These are phyloP conservation scores for Erithacus rubecula DNA, from an alignment of 2,797 vertebrate species.

Conservation along the genomic window DNA sequence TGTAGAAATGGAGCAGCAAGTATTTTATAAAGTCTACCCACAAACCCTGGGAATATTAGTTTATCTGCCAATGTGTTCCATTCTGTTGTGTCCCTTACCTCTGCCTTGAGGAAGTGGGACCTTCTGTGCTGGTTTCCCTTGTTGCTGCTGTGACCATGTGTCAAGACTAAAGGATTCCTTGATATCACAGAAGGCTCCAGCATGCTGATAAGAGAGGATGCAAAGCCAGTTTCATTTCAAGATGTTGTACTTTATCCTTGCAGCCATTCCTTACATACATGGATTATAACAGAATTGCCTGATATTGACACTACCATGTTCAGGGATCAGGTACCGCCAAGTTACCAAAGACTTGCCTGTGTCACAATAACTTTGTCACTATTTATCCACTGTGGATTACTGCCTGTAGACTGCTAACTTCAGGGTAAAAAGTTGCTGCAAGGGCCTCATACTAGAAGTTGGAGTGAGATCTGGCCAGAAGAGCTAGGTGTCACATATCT, in stretches of 20 bases:
- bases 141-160: background rate
- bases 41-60: background rate
- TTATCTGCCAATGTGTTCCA: background rate
- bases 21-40: background rate
- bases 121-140: background rate
- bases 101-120: background rate
- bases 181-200: background rate
- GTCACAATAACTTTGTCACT: background rate
- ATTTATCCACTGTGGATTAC: background rate
- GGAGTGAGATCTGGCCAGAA: background rate
- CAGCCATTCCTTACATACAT: background rate
- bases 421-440: background rate
- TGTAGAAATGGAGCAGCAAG: background rate
- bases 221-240: background rate
- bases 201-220: background rate
- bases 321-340: background rate
- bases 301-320: background rate
- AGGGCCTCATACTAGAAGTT: background rate
- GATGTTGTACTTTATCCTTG: background rate
- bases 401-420: background rate
- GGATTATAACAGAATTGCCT: background rate
- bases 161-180: background rate
- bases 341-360: background rate
- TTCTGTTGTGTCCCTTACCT: background rate
- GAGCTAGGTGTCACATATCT: background rate